phyloP scores from a whole-genome alignment of 2,797 vertebrate genomes.

The Enteromius thamalakanensis region DNA sequence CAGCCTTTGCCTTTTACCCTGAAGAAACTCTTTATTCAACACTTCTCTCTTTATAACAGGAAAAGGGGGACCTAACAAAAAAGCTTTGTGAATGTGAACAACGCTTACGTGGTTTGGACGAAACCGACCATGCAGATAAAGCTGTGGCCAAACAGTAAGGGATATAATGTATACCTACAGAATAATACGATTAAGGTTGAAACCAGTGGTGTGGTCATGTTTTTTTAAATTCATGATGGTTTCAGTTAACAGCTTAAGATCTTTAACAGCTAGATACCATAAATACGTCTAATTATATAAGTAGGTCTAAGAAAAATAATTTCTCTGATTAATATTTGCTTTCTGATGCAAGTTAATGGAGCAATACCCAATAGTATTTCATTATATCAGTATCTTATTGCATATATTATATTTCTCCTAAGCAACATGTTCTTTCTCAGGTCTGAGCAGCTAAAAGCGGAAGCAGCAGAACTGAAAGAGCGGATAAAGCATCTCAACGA shows the following conservation, averaged over 20 bases:
- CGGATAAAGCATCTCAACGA: constrained; percentile 95
- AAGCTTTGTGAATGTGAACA: constrained; percentile 87
- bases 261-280: not conserved
- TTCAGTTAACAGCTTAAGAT: not conserved
- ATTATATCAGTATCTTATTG: not conserved
- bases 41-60: constrained; percentile 72
- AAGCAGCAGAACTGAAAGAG: constrained; percentile 84
- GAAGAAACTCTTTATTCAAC: not conserved
- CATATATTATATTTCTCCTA: constrained; percentile 8
- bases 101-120: constrained; percentile 76
- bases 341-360: not conserved
- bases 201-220: not conserved
- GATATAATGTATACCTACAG: not conserved
- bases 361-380: no score
- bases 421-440: constrained; percentile 67
- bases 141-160: constrained; percentile 69
- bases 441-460: constrained; percentile 84
- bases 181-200: not conserved
- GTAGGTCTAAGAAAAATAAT: not conserved
- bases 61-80: constrained; percentile 85
- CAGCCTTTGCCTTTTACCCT: not conserved
- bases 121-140: constrained; percentile 71
- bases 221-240: not conserved
- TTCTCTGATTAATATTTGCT: not conserved
- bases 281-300: not conserved